Base-by-base conservation (phyloP, 2,797 vertebrate species). In the Anguilla megastoma region DNA sequence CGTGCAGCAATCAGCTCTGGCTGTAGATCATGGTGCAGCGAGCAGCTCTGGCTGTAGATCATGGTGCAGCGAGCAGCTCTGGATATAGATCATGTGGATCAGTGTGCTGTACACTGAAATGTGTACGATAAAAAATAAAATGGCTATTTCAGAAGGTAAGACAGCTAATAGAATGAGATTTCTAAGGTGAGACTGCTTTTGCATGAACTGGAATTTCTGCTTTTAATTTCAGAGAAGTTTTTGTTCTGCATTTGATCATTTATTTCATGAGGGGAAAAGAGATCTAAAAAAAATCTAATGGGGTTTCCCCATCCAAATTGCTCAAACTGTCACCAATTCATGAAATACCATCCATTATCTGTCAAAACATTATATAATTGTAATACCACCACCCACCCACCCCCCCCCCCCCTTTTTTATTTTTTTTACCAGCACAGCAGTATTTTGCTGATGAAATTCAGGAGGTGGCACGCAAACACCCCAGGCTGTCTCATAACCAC, bases 391-490 rank as follows among this genome's bases (percentile, higher is more conserved):
- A 3, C 14, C 12, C 6, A 52, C 50, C 6, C 50, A 9, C 6
- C 50, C 9, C 7, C 10, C 10, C 6, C 7, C 6, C 8, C 6
- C 6, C 8, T 7, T 10, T 52, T 52, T 9, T 50, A 50, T n/a
- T 16, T 2, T 48, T 50, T 48, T 18, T 45, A 82, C 41, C 45
- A 24, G n/a, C 79, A n/a, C 79, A 48, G 79, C 79, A 82, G 8
- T 24, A 48, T 50, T 50, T 82, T 82, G 41, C 16, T 82, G 79
- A 24, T 48, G 79, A 82, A 82, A 82, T 82, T 50, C 79, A 82
- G 36, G 41, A 3, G 41, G 41, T 6, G 18, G 18, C 16, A 33
- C 6, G 24, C 21, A 14, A 82, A 36, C 74, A 45, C 41, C n/a
- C 79, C 5, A 2, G 45, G 79, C 45, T 24, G 45, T 82, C 50